Conservation (phyloP, 1,140 invertebrate genomes). For the Rhopalosiphum padi region DNA sequence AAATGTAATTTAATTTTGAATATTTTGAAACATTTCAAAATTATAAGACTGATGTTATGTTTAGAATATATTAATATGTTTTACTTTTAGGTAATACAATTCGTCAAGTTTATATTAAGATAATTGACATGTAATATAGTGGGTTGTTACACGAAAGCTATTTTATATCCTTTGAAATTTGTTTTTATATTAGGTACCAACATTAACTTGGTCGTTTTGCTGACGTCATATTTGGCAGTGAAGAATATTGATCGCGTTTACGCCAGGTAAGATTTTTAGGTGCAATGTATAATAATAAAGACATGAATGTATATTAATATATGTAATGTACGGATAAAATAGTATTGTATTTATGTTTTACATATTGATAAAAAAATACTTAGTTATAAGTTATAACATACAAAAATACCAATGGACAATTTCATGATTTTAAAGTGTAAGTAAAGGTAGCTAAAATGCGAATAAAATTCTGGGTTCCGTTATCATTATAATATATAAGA, state of each 20-base stretch:
- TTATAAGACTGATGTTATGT: background rate
- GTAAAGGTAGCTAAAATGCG: background rate
- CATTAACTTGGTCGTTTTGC: slow-evolving; percentile 41
- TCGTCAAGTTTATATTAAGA: slow-evolving; percentile 13
- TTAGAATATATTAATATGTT: background rate
- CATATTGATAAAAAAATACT: background rate
- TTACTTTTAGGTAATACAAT: background rate
- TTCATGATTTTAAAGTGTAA: background rate
- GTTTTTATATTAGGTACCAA: slow-evolving; percentile 34
- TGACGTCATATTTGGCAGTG: slow-evolving; percentile 56
- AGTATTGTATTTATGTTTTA: background rate
- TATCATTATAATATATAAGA: background rate
- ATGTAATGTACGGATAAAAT: background rate
- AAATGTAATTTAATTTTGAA: background rate
- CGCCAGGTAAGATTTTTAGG: slow-evolving; percentile 55
- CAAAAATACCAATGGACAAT: background rate
- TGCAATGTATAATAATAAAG: slow-evolving; percentile 18
- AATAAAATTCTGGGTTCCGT: background rate
- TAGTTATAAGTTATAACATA: background rate
- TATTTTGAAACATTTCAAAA: background rate
- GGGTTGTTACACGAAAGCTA: background rate
- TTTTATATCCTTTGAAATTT: slow-evolving; percentile 36
- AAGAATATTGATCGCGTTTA: slow-evolving; percentile 53
- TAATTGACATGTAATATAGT: background rate
- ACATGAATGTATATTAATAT: background rate